These are phyloP conservation scores for Idaea dimidiata DNA, from an alignment of 2,888 invertebrate genomes.

Conservation along the genomic window DNA sequence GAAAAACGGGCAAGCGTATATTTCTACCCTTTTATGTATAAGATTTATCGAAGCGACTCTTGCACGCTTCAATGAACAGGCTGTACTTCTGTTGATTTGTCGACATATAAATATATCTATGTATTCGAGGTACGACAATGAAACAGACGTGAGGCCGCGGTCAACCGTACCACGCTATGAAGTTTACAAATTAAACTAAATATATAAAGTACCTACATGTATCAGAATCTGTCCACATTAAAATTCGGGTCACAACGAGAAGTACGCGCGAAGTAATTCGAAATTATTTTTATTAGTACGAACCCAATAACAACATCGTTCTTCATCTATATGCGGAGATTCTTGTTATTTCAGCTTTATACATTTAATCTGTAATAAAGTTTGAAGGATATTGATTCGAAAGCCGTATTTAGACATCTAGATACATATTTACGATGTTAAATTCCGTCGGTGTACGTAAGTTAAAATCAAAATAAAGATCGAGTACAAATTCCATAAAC, in stretches of 20 bases:
- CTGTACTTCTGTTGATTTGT: constrained; percentile 52
- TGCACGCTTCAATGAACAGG: constrained; percentile 58
- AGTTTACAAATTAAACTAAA: constrained; percentile 44
- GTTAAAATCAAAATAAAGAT: constrained; percentile 61
- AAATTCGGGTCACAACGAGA: constrained; percentile 11
- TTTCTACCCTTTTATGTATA: constrained; percentile 72
- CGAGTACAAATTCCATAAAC: constrained; percentile 67
- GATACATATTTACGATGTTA: constrained; percentile 31
- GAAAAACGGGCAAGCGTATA: constrained; percentile 69
- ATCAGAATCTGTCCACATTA: constrained; percentile 4
- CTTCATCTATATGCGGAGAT: constrained; percentile 18
- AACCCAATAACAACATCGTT: constrained; percentile 18
- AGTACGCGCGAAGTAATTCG: background rate
- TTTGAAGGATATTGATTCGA: constrained; percentile 23
- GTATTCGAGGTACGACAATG: constrained; percentile 50
- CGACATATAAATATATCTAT: constrained; percentile 63
- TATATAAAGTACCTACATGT: constrained; percentile 2
- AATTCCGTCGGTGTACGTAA: constrained; percentile 43
- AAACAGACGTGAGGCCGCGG: constrained; percentile 41
- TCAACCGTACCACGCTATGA: constrained; percentile 42
- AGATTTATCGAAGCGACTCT: constrained; percentile 68
- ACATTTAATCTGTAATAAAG: constrained; percentile 23
- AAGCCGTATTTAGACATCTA: constrained; percentile 27
- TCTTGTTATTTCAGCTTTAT: constrained; percentile 19
- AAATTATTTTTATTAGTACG: constrained; percentile 3